Evolutionary conservation across 2,797 vertebrate species (phyloP), one percentile per base, ranked within the genome.

Genomic region (Setipinna tenuifilis): DNA sequence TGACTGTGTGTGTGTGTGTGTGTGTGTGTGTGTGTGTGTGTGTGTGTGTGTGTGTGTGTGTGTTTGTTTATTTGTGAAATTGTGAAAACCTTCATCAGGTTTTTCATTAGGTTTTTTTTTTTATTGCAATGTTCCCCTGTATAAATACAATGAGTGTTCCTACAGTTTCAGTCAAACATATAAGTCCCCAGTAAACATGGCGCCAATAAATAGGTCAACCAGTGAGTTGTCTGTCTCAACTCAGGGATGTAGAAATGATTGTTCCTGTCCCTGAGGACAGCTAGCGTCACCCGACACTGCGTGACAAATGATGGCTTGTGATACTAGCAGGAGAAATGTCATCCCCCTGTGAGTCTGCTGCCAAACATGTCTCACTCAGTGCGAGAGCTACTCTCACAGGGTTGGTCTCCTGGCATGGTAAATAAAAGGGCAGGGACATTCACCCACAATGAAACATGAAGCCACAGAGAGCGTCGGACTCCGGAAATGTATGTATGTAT

Each of bases 381-480:
- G n/a, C n/a, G 71, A 78, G 71, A 19, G 6, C 41, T 14, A 3
- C 61, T 65, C 61, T 65, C 61, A 0, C 3, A 31, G 25, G 25
- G 16, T 71, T 6, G 44, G 71, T 44, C 71, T 14, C 35, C 7
- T 78, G 35, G 71, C 31, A 21, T 6, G 14, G 6, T 85, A 87
- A 91, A 91, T 86, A 90, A 89, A 89, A 87, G 62, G 16, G 50
- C 6, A 86, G 75, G 6, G 89, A 87, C 82, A 4, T 78, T 78
- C 84, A 82, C 87, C 88, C 82, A 54, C 16, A 81, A 41, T 84
- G 93, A 89, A 94, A 94, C 88, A 25, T 4, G 28, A 93, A 46
- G 88, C 83, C 83, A 88, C 83, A 93, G 92, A 90, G 93, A 94
- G 92, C 85, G 82, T 80, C 41, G 62, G 25, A 75, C 75, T 84